Conservation (phyloP, 1,140 invertebrate genomes). For the Oryctes rhinoceros region DNA sequence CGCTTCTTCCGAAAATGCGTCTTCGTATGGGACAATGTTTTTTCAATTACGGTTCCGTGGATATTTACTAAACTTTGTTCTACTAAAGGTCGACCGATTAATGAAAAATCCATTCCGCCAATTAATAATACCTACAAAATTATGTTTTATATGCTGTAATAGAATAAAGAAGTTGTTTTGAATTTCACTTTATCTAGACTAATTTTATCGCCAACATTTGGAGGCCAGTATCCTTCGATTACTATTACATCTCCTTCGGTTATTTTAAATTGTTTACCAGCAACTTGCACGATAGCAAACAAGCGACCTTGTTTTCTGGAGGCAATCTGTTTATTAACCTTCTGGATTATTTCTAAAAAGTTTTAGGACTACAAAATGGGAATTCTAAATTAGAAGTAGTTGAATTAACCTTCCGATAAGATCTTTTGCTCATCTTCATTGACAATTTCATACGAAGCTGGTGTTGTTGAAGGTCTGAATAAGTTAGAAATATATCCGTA, state of each 20-base stretch:
- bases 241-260: slow-evolving; percentile 88
- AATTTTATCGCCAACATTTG: slow-evolving; percentile 82
- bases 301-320: slow-evolving; percentile 72
- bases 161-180: neutral
- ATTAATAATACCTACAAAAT: slow-evolving; percentile 72
- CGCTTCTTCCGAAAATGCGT: slow-evolving; percentile 77
- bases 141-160: neutral
- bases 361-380: neutral
- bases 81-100: slow-evolving; percentile 84
- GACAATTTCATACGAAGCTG: slow-evolving; percentile 37
- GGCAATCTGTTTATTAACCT: slow-evolving; percentile 69
- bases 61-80: slow-evolving; percentile 78
- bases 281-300: slow-evolving; percentile 86
- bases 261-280: slow-evolving; percentile 87
- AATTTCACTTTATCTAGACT: slow-evolving; percentile 81
- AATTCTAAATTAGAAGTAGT: neutral
- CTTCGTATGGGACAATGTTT: slow-evolving; percentile 85
- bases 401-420: slow-evolving; percentile 31
- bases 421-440: slow-evolving; percentile 39
- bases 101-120: slow-evolving; percentile 84
- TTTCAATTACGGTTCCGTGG: slow-evolving; percentile 88
- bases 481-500: neutral
- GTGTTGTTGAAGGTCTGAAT: neutral
- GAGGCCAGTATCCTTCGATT: slow-evolving; percentile 84
- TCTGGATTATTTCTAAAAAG: slow-evolving; percentile 56